Conservation (phyloP, 1,140 invertebrate species). For the Heliconius eleuchia region DNA sequence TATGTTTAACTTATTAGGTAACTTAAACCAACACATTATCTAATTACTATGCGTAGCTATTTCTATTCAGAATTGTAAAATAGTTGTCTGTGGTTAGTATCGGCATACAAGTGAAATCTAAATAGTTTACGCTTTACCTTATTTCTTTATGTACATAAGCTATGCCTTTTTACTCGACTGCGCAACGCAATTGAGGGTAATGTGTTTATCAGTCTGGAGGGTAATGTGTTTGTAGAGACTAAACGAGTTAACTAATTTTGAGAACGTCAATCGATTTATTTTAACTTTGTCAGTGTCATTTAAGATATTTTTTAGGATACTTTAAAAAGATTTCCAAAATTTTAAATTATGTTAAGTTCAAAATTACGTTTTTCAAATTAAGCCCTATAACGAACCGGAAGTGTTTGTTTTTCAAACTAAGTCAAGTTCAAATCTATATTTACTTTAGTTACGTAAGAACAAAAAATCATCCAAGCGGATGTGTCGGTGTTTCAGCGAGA, state of each 20-base stretch:
- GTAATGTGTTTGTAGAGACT: too few relatives aligned
- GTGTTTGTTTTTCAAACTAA: neutral
- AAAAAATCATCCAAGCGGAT: conserved; percentile 1
- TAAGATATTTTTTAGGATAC: too few relatives aligned
- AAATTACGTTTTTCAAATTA: too few relatives aligned
- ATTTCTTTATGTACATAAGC: neutral
- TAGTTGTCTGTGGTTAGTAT: neutral
- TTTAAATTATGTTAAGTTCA: too few relatives aligned
- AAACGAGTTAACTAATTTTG: too few relatives aligned
- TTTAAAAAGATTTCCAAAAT: too few relatives aligned
- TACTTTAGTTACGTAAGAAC: neutral
- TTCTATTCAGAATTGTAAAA: neutral
- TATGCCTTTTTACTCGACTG: neutral
- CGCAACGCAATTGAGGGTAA: neutral
- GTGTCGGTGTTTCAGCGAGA: neutral
- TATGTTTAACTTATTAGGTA: too few relatives aligned
- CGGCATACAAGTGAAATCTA: neutral
- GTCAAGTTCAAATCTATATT: neutral
- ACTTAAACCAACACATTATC: too few relatives aligned
- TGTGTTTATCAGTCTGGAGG: too few relatives aligned
- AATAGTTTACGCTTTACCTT: neutral
- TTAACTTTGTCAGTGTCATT: too few relatives aligned
- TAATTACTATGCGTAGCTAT: neutral
- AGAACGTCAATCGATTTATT: too few relatives aligned
- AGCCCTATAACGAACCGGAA: neutral